phyloP scores from a whole-genome alignment of 2,888 invertebrate species.

The Epistrophe eligans region DNA sequence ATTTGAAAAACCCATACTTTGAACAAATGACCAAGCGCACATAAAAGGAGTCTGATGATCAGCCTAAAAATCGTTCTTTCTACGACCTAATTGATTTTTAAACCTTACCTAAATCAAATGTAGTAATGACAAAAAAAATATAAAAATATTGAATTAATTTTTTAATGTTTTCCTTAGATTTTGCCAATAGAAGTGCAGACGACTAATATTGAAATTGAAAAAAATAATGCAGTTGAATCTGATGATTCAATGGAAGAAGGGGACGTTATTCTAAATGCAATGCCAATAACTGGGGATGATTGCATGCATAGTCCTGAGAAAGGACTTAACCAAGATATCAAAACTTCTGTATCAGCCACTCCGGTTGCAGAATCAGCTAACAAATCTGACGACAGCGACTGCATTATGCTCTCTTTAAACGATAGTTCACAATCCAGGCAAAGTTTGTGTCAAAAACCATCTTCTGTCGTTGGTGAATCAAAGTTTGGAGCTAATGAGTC shows the following conservation, averaged over 20 bases:
- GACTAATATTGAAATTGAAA: not conserved
- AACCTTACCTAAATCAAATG: too few species aligned
- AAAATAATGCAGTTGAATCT: not conserved
- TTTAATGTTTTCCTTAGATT: not conserved
- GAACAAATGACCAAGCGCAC: too few species aligned
- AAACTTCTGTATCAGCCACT: not conserved
- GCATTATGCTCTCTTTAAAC: conserved; percentile 61
- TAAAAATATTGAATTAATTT: too few species aligned
- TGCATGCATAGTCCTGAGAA: conserved; percentile 28
- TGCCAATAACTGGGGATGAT: conserved; percentile 69
- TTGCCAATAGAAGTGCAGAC: not conserved
- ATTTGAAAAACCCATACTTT: too few species aligned
- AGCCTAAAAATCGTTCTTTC: too few species aligned
- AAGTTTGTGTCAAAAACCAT: not conserved
- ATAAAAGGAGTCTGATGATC: too few species aligned
- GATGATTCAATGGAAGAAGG: conserved; percentile 54
- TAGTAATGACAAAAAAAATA: too few species aligned
- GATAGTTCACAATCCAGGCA: conserved; percentile 40
- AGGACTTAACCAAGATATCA: not conserved
- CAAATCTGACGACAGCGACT: conserved; percentile 58
- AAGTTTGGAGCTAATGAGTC: conserved; percentile 1
- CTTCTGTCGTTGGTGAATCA: not conserved
- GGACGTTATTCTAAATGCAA: conserved; percentile 34
- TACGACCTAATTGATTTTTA: too few species aligned
- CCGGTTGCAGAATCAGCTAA: not conserved